These are phyloP conservation scores for Drosophila ezoana DNA, from an alignment of 2,888 invertebrate species.

Conservation along the genomic window DNA sequence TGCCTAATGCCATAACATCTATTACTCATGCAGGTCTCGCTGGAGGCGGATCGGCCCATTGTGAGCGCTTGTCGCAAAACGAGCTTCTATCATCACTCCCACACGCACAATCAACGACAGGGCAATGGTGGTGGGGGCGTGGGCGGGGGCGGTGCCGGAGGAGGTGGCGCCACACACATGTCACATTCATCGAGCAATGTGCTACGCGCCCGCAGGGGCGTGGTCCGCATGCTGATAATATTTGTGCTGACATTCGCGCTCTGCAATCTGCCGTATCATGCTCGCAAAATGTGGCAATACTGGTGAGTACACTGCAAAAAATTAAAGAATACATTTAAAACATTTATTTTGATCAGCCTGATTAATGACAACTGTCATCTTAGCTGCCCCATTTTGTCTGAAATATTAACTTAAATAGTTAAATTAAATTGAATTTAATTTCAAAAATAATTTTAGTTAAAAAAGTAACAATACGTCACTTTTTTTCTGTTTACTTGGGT, in stretches of 20 bases:
- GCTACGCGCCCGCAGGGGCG: constrained; percentile 91
- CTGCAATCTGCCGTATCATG: constrained; percentile 95
- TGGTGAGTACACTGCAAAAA: constrained; percentile 86
- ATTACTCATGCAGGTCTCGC: constrained; percentile 82
- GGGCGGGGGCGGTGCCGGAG: constrained; percentile 28
- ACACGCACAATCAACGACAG: constrained; percentile 83
- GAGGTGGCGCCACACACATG: constrained; percentile 86
- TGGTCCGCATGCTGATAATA: constrained; percentile 94
- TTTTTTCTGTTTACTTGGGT: not conserved
- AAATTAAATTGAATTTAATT: too few species aligned
- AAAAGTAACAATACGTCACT: too few species aligned
- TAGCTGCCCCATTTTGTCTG: too few species aligned
- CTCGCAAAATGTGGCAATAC: constrained; percentile 94
- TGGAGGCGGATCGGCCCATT: constrained; percentile 84
- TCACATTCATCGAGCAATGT: constrained; percentile 91
- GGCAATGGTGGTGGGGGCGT: constrained; percentile 72
- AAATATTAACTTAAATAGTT: too few species aligned
- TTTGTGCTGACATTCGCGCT: constrained; percentile 95
- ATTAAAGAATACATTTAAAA: not conserved
- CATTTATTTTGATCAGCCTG: too few species aligned
- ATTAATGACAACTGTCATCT: too few species aligned
- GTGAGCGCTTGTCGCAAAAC: constrained; percentile 84
- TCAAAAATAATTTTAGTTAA: too few species aligned
- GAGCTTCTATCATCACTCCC: constrained; percentile 82
- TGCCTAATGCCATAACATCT: constrained; percentile 24